These are phyloP conservation scores for Leptura quadrifasciata DNA, from an alignment of 2,888 invertebrate genomes.

Conservation along the genomic window DNA sequence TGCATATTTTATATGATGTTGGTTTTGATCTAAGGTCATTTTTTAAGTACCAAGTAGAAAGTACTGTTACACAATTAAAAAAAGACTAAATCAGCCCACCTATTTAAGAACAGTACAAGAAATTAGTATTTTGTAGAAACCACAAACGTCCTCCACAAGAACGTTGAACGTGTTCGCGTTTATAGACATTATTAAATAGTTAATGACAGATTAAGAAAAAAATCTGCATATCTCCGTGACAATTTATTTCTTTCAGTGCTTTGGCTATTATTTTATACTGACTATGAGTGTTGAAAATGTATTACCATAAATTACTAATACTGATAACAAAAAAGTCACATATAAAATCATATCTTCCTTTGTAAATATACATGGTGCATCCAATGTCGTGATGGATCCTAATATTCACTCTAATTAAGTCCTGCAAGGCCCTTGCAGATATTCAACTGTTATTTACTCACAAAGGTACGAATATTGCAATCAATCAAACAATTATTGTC, in stretches of 20 bases:
- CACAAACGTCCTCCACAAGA: conserved; percentile 26
- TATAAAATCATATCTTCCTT: no score
- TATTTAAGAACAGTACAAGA: neutral
- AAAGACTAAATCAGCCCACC: conserved; percentile 18
- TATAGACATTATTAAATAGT: neutral
- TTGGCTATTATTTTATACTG: neutral
- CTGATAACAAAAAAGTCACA: no score
- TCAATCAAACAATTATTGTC: no score
- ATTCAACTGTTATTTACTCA: no score
- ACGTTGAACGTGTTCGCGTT: conserved; percentile 20
- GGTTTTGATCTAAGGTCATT: conserved; percentile 1
- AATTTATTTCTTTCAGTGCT: neutral
- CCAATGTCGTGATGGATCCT: no score
- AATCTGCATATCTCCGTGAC: neutral
- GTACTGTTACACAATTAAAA: conserved; percentile 17
- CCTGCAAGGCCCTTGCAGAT: no score
- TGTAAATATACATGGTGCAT: no score
- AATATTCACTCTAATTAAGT: no score
- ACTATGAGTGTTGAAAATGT: no score
- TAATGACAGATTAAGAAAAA: neutral
- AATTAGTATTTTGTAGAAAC: conserved; percentile 23
- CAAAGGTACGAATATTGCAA: no score
- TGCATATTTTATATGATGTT: no score
- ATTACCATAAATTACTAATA: no score
- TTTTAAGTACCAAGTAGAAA: conserved; percentile 9